phyloP scores from a whole-genome alignment of 2,113 vertebrate genomes.

The Arothron firmamentum region DNA sequence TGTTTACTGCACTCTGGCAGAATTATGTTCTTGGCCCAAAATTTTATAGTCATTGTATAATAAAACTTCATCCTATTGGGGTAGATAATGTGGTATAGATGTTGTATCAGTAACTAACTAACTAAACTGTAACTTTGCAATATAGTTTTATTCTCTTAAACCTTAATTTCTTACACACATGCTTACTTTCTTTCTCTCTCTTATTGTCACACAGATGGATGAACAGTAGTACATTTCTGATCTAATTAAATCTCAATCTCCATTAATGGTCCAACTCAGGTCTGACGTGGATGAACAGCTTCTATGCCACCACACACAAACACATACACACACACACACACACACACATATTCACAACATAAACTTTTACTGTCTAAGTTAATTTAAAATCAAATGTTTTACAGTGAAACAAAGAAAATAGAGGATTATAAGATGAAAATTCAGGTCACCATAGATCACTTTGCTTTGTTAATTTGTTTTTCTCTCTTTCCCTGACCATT shows the following conservation, averaged over 20 bases:
- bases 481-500: background rate
- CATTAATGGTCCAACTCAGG: slow-evolving; percentile 44
- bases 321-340: slow-evolving; percentile 26
- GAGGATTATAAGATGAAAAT: background rate
- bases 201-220: background rate
- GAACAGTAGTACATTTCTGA: slow-evolving; percentile 22
- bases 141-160: no score
- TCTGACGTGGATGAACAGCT: slow-evolving; percentile 25
- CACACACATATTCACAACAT: slow-evolving; percentile 17
- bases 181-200: background rate
- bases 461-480: background rate
- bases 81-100: background rate
- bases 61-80: slow-evolving; percentile 11
- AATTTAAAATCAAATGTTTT: slow-evolving; percentile 61
- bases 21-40: slow-evolving; percentile 27
- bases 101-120: slow-evolving; percentile 18
- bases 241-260: slow-evolving; percentile 34
- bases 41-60: slow-evolving; percentile 21
- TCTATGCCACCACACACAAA: slow-evolving; percentile 12
- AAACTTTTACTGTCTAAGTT: slow-evolving; percentile 29
- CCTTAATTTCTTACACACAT: slow-evolving; percentile 7
- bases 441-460: background rate
- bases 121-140: slow-evolving; percentile 10
- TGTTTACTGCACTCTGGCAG: slow-evolving; percentile 58
- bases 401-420: slow-evolving; percentile 5